A percentile compares a stretch with the other conserved stretches of the same genome.
Evolutionary conservation across 1,140 invertebrate genomes (phyloP).

Genomic region (Sarcophaga bullata): DNA sequence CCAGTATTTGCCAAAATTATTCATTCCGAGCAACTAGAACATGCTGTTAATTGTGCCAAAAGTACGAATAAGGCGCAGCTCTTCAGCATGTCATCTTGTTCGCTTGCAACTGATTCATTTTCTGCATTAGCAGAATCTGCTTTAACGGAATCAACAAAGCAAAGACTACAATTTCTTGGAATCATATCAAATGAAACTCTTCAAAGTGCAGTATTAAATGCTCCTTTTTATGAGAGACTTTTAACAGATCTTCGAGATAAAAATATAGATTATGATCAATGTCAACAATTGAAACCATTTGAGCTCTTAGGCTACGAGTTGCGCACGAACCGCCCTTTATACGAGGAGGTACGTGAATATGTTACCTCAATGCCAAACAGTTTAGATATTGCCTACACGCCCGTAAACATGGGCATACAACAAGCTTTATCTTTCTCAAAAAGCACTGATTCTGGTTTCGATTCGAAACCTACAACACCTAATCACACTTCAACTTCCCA

Average conservation of each 20-base stretch:
- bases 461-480: constrained; percentile 62
- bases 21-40: constrained; percentile 55
- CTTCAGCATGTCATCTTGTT: neutral
- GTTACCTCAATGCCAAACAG: constrained; percentile 66
- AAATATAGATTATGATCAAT: constrained; percentile 67
- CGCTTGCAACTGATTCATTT: neutral
- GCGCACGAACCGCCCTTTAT: constrained; percentile 68
- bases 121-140: constrained; percentile 52
- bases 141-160: constrained; percentile 66
- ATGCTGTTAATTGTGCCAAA: constrained; percentile 52
- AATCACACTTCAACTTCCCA: neutral
- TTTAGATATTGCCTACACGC: constrained; percentile 42
- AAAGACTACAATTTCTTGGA: constrained; percentile 68
- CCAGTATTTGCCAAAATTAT: constrained; percentile 60
- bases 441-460: constrained; percentile 63
- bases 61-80: constrained; percentile 29
- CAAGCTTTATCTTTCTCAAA: constrained; percentile 51
- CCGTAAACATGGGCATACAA: constrained; percentile 40
- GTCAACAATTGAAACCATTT: constrained; percentile 69
- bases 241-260: constrained; percentile 69
- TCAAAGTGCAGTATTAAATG: constrained; percentile 71
- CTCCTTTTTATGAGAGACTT: constrained; percentile 69
- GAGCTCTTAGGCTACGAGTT: constrained; percentile 69
- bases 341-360: constrained; percentile 69
- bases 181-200: constrained; percentile 67